phyloP scores from a whole-genome alignment of 2,113 vertebrate genomes.

The Passer domesticus region DNA sequence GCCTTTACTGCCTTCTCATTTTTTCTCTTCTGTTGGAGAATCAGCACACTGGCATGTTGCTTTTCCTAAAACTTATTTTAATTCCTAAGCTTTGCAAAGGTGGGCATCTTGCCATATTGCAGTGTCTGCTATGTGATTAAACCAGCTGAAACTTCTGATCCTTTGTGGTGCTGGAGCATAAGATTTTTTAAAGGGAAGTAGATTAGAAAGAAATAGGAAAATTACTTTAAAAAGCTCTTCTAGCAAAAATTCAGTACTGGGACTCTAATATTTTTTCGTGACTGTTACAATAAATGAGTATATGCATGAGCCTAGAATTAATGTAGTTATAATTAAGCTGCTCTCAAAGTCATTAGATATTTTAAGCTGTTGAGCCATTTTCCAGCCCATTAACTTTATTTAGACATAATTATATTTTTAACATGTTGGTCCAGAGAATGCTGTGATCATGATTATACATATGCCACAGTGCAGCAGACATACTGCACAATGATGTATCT shows the following conservation, averaged over 20 bases:
- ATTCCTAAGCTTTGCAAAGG: not conserved
- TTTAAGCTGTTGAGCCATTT: constrained; percentile 42
- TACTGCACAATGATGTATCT: not conserved
- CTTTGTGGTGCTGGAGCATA: not conserved
- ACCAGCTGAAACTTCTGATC: not conserved
- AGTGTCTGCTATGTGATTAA: not conserved
- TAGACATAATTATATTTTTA: constrained; percentile 37
- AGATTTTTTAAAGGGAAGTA: not conserved
- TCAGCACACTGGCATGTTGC: not conserved
- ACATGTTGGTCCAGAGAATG: not conserved
- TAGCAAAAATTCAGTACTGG: not conserved
- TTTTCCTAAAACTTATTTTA: not conserved
- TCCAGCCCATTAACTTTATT: constrained; percentile 51
- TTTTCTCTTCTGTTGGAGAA: not conserved
- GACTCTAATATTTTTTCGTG: not conserved
- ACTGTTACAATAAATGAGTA: not conserved
- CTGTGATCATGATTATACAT: not conserved
- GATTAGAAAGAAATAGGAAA: not conserved
- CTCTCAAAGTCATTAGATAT: constrained; percentile 33
- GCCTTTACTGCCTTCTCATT: not conserved
- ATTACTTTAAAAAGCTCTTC: not conserved
- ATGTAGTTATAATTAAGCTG: constrained; percentile 30
- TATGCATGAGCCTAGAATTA: not conserved
- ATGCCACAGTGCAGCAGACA: not conserved
- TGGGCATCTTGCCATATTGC: not conserved